A percentile compares a stretch with the other conserved stretches of the same genome.
phyloP scores from a whole-genome alignment of 1,140 invertebrate genomes.

The Lepidurus apus region DNA sequence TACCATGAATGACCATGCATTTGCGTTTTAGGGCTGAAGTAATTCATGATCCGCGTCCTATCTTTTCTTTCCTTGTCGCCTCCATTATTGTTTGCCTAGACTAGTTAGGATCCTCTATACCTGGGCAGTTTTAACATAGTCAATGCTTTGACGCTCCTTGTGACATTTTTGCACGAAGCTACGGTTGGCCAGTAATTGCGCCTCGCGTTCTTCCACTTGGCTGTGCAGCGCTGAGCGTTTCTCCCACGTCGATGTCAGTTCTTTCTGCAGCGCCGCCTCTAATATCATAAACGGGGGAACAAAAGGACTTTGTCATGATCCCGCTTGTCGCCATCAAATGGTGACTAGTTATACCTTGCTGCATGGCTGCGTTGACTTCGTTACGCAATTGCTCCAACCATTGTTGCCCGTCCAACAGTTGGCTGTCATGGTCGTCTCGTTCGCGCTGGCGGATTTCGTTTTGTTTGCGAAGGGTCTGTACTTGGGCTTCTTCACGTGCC shows the following conservation, averaged over 20 bases:
- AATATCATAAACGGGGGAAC: not conserved
- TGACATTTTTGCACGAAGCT: conserved; percentile 1
- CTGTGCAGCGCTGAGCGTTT: not conserved
- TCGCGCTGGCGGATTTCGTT: not conserved
- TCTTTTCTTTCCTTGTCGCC: not conserved
- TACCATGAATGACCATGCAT: not conserved
- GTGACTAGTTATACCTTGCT: not conserved
- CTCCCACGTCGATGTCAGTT: not conserved
- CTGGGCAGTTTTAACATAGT: not conserved
- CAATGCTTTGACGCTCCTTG: not conserved
- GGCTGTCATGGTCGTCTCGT: not conserved
- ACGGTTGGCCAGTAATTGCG: not conserved
- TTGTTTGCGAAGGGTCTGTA: not conserved
- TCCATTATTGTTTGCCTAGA: not conserved
- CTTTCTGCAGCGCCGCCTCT: conserved; percentile 9
- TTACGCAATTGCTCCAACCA: not conserved
- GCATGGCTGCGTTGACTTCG: not conserved
- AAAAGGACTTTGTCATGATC: not conserved
- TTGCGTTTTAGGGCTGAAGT: not conserved
- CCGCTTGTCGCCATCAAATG: too few relatives aligned
- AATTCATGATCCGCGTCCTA: not conserved
- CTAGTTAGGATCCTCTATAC: not conserved
- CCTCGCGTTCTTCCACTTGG: not conserved
- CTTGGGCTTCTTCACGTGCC: not conserved
- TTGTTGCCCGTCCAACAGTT: not conserved